Evolutionary conservation across 2,113 vertebrate genomes (phyloP), one percentile per base, ranked within the genome.

Genomic region (Strix aluco): DNA sequence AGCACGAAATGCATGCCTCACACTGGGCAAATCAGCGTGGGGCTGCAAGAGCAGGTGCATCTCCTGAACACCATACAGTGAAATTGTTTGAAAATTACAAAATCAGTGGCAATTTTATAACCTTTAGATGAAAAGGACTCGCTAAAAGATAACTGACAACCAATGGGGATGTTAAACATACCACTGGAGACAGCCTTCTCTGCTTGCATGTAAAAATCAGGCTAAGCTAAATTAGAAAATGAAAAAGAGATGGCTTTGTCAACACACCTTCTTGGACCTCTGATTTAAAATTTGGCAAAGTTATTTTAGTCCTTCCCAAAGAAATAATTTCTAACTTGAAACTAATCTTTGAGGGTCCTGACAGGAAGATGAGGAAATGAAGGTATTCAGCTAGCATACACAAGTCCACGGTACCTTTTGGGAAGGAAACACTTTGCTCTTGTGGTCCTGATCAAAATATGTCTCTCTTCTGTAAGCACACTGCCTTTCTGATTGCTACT

Each of bases 191-290:
- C 36, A 95, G 90, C 34, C 61, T 62, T 44, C 57, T 66, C 54
- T 79, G 51, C 21, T 26, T 29, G 42, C 61, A 38, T 18, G 47
- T 42, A 42, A 94, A 95, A 86, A 66, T 62, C 80, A 88, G 67
- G 52, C n/a, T 83, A 77, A 90, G 67, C 32, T 80, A 91, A 93
- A 95, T 72, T 27, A 92, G n/a, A 90, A 58, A 81, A 82, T 40
- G 10, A 75, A 75, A 70, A 91, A 55, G 51, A 3, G 11, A 40
- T 22, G 29, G 22, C 10, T 91, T 82, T 90, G 62, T 55, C 70
- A 89, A 80, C 27, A 34, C 9, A 59, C 20, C 15, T 61, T 65
- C 81, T 77, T 54, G 32, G 29, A 78, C 16, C 17, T 62, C 2
- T 3, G 4, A 47, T 80, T 92, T 71, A 62, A 77, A 85, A 65